Base-by-base conservation (phyloP, 2,113 vertebrate genomes). In the Saiga tatarica region DNA sequence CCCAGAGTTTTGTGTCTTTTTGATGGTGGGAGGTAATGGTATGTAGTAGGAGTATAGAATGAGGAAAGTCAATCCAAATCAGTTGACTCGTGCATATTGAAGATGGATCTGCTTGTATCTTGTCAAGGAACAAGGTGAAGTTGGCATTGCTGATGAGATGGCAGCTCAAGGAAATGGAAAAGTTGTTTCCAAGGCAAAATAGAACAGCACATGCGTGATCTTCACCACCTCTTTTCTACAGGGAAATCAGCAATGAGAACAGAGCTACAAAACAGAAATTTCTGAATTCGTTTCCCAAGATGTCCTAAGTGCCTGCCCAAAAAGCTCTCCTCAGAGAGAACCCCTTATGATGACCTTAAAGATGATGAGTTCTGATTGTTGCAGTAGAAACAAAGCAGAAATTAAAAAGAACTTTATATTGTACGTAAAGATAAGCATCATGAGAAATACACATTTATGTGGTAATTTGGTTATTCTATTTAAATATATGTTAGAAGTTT, bases 41-140 rank as follows among this genome's bases (percentile, higher is more conserved):
- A 47, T 2, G 0, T 74, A 30, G 74, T 95, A 39, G 42, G 82
- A 83, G 36, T 79, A 59, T 17, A 94, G 83, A 85, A 85, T 9
- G 13, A 96, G 92, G 91, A 52, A 91, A 88, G 39, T 76, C 81
- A 11, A 87, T 45, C 39, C 39, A 87, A 87, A 87, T 95, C 87
- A 78, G 55, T 52, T 8, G 3, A 42, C 33, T 64, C 62, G 0
- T 64, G 62, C 47, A 59, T 82, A 57, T 1, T 52, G 74, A 86
- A 76, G 76, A 81, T 36, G 45, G 53, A 90, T 90, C 93, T 60
- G 71, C 45, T 64, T 62, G 23, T 67, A 76, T 30, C 59, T 39
- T 16, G 33, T 93, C 71, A 62, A 92, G 67, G 47, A 92, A 60
- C 36, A 79, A 94, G 50, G 95, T 79, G 86, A 87, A 76, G 47